Evolutionary conservation across 1,140 invertebrate species (phyloP), one percentile per base, ranked within the genome.

Genomic region (Probaryconus sp.): DNA sequence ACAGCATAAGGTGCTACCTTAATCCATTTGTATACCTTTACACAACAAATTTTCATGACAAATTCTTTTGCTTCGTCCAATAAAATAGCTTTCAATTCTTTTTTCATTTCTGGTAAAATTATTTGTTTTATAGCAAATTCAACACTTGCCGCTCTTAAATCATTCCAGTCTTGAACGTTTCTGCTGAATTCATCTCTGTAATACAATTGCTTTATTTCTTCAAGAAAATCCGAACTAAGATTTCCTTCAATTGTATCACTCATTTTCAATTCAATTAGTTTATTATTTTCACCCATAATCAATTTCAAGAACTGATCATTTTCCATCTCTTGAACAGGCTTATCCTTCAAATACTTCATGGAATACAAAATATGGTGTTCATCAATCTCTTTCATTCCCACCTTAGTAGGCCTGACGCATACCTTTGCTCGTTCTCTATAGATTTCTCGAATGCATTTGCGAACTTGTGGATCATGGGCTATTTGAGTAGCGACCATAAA

Each of bases 111-210:
- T 0, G 97, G 97, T 10, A 78, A 70, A 0, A 99, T 90, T 83
- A 98, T 94, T 70, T 95, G 93, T 4, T 91, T 94, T 5, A 99
- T 89, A 0, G 97, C 96, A 43, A 95, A 89, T 71, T 97, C 94
- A 0, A 99, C 93, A 56, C 96, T 95, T 75, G 96, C 93, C 0
- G 92, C 91, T 21, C 98, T 89, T 37, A 98, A 81, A 0, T 92
- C 90, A 84, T 99, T 99, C 98, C 98, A 99, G 63, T 97, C 95
- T 81, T 98, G 94, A 0, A 98, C 97, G 73, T 94, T 93, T 76
- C 96, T 96, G 77, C 95, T 97, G 84, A 98, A 99, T 85, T 99
- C 98, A 88, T 99, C 98, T 80, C 92, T 91, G 63, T 95, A 93
- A 83, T 97, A 98, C 0, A 98, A 87, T 61, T 96, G 93, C 77